Evolutionary conservation across 1,140 invertebrate species (phyloP), one percentile per base, ranked within the genome.

Genomic region (Microplitis mediator): DNA sequence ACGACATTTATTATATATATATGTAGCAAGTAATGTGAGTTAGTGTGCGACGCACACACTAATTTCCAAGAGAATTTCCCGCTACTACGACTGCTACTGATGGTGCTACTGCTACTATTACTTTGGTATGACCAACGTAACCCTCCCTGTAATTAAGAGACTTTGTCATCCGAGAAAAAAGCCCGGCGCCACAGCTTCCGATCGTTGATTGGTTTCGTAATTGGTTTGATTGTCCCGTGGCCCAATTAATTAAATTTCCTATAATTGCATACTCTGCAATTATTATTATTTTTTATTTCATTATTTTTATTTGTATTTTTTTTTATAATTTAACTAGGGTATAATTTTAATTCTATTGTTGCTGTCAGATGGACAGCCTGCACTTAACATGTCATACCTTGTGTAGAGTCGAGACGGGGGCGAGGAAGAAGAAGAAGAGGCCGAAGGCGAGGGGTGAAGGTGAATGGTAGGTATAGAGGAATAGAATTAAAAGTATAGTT

Each of bases 201-300:
- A 77, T 77, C 81, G 81, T 79, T 83, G 82, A 85, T 85, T 84
- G 82, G 80, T 80, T 78, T 77, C 76, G 81, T 85, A 85, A 85
- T 85, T 85, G 83, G 81, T 74, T 79, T 79, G 81, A 85, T 84
- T 84, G 84, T 84, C 78, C 73, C 76, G 63, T 81, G 82, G 79
- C 77, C 80, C 82, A 84, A 85, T 85, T 84, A 84, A 83, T 84
- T 83, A 83, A 84, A 85, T 85, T 84, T 83, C 76, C 74, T 80
- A 77, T 83, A 85, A 84, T 84, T 80, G 76, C 61, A 70, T 66
- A 62, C 64, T 61, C 23, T 54, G 32, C 31, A 23, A 39, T 14
- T 14, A 31, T 13, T 16, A 31, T 31, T 50, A 65, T 50, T 64
- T 64, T 64, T 64, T 39, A 11, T 34, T 34, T 45, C 16, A 34